phyloP scores from a whole-genome alignment of 64 coral and sea anemone species.

The Anthopleura sola region DNA sequence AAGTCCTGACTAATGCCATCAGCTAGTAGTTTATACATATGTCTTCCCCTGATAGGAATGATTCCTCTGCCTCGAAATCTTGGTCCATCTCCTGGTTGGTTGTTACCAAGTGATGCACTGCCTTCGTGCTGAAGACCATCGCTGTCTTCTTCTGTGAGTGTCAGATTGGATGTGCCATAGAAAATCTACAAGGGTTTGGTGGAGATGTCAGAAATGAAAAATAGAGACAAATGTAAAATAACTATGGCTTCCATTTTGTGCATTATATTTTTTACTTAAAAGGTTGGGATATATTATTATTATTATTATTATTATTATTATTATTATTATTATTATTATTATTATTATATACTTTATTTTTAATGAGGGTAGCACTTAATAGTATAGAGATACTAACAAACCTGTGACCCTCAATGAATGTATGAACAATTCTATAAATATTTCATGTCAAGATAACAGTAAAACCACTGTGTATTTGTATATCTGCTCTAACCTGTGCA shows the following conservation, averaged over 20 bases:
- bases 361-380: no score
- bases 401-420: no score
- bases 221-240: no score
- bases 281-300: no score
- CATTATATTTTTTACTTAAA: no score
- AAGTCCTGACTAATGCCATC: neutral
- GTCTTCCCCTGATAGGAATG: constrained; percentile 27
- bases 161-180: constrained; percentile 26
- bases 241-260: no score
- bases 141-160: constrained; percentile 15
- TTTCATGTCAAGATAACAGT: neutral
- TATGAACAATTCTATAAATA: no score
- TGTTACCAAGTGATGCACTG: neutral
- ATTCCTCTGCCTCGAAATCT: constrained; percentile 32
- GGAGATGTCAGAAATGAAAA: neutral
- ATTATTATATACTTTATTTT: no score
- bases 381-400: no score
- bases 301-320: no score
- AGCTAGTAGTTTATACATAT: constrained; percentile 22
- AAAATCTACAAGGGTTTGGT: neutral
- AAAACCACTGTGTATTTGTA: neutral
- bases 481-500: constrained; percentile 24
- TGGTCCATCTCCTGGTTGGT: neutral
- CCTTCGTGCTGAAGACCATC: constrained; percentile 14
- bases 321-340: no score